These are phyloP conservation scores for Zaprionus gabonicus DNA, from an alignment of 1,140 invertebrate genomes.

Conservation along the genomic window DNA sequence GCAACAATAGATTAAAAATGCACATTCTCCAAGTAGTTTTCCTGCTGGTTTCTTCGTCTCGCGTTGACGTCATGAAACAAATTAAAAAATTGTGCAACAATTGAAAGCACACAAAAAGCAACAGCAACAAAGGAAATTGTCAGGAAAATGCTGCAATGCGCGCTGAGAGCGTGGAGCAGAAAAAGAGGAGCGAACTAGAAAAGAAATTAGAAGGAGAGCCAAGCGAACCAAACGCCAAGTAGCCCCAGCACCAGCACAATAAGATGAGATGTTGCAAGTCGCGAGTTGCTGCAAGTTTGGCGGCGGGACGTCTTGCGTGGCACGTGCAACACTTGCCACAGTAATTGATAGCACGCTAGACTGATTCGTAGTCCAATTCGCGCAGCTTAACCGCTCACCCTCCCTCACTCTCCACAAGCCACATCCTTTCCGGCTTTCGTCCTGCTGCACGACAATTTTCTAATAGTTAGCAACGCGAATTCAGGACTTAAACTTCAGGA, in stretches of 20 bases:
- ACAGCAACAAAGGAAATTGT: conserved; percentile 58
- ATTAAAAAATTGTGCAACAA: conserved; percentile 83
- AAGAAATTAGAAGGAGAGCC: conserved; percentile 68
- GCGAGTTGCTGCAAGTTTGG: conserved; percentile 14
- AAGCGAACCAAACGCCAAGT: conserved; percentile 65
- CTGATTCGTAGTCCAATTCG: conserved; percentile 75
- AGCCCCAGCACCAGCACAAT: conserved; percentile 53
- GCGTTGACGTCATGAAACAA: conserved; percentile 62
- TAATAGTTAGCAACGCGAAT: conserved; percentile 22
- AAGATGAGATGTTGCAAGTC: conserved; percentile 60
- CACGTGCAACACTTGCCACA: conserved; percentile 81
- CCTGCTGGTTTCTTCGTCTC: conserved; percentile 34
- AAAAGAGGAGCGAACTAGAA: conserved; percentile 40
- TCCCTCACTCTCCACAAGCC: neutral
- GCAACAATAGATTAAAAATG: conserved; percentile 65
- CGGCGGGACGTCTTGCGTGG: conserved; percentile 55
- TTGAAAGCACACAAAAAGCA: conserved; percentile 70
- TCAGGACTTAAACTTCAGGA: conserved; percentile 17
- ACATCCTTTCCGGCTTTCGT: neutral
- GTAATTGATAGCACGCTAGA: conserved; percentile 82
- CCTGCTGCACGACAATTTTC: conserved; percentile 50
- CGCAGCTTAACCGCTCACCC: conserved; percentile 38
- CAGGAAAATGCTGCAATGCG: conserved; percentile 66
- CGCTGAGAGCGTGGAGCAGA: conserved; percentile 15
- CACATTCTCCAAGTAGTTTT: conserved; percentile 37